These are phyloP conservation scores for Nycticryphes semicollaris DNA, from an alignment of 2,113 vertebrate genomes.

Conservation along the genomic window DNA sequence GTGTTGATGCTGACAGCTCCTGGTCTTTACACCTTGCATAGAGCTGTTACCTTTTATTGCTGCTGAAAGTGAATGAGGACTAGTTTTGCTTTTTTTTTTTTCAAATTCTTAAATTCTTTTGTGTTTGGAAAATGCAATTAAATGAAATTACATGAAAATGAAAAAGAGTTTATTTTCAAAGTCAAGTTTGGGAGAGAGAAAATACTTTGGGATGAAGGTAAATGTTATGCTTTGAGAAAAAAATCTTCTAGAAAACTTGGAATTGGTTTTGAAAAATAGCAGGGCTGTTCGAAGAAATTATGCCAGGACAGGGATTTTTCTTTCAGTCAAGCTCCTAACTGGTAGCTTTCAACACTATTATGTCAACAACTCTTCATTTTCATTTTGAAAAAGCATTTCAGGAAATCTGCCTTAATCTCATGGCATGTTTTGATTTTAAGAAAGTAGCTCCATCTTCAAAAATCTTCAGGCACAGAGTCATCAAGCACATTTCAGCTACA, in stretches of 20 bases:
- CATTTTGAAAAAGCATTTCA: background rate
- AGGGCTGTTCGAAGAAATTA: background rate
- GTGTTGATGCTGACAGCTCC: background rate
- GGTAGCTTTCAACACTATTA: background rate
- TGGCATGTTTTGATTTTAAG: background rate
- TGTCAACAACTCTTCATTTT: background rate
- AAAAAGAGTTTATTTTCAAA: background rate
- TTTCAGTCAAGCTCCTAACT: background rate
- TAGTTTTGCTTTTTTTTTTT: accelerated
- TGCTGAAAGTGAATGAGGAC: background rate
- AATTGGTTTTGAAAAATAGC: background rate
- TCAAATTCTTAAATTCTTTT: background rate
- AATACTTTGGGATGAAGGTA: background rate
- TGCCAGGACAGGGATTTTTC: background rate
- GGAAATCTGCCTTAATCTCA: background rate
- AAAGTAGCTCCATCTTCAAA: background rate
- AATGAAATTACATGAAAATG: background rate
- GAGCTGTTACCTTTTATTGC: background rate
- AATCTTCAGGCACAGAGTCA: background rate
- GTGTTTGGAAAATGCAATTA: background rate
- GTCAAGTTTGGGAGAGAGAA: background rate
- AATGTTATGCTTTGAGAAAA: background rate
- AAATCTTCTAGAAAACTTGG: background rate
- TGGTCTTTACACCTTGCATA: background rate
- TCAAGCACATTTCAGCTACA: background rate